phyloP scores from a whole-genome alignment of 2,888 invertebrate genomes.

The Gerris lacustris region DNA sequence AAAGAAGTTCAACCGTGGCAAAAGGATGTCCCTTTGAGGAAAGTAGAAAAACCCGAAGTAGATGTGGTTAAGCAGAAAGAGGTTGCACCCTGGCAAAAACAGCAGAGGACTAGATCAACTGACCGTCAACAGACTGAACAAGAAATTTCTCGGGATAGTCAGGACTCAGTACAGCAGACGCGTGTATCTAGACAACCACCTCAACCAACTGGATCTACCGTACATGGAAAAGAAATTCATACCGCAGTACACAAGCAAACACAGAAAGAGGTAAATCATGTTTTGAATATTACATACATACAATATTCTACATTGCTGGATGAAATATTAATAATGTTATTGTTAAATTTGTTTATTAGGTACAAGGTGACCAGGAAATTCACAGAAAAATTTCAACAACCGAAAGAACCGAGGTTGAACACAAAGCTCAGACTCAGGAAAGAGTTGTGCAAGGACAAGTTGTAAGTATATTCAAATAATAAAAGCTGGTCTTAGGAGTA shows the following conservation, averaged over 20 bases:
- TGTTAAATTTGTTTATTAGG: constrained; percentile 30
- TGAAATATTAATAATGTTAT: too few species aligned
- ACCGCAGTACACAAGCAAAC: constrained; percentile 77
- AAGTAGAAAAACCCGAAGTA: constrained; percentile 12
- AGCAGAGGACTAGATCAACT: constrained; percentile 1
- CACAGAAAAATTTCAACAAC: constrained; percentile 85
- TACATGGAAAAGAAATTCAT: constrained; percentile 79
- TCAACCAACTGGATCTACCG: constrained; percentile 68
- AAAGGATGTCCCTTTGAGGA: background rate
- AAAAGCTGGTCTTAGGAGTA: background rate
- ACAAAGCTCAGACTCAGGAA: constrained; percentile 77
- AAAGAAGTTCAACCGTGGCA: constrained; percentile 26
- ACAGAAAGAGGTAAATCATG: constrained; percentile 55
- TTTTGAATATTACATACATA: background rate
- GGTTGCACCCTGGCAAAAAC: background rate
- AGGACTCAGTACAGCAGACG: constrained; percentile 37
- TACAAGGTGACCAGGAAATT: constrained; percentile 74
- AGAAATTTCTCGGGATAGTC: constrained; percentile 36
- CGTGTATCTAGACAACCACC: constrained; percentile 39
- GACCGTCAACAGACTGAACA: constrained; percentile 7
- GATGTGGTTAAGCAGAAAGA: constrained; percentile 9
- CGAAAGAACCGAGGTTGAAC: constrained; percentile 83
- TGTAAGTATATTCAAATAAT: constrained; percentile 31
- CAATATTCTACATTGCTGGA: background rate
- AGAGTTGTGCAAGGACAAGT: constrained; percentile 72